A percentile compares a stretch with the other conserved stretches of the same genome.
phyloP scores from a whole-genome alignment of 1,140 invertebrate species.

The Lordiphosa mommai region DNA sequence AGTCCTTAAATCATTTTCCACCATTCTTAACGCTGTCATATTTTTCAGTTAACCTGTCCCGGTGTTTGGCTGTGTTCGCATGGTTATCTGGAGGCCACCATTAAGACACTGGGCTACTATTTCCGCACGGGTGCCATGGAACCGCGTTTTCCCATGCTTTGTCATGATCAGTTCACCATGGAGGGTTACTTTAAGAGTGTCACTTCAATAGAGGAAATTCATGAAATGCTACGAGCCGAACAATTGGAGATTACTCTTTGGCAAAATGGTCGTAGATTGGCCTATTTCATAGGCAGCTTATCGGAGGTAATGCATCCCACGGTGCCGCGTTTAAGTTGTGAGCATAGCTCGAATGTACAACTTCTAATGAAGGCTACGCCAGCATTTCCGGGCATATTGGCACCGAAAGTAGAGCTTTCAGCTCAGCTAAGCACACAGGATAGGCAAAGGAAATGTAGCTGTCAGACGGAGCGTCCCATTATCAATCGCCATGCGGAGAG shows the following conservation, averaged over 20 bases:
- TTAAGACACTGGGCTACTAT: conserved; percentile 74
- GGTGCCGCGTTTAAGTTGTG: conserved; percentile 52
- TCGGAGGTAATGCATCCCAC: conserved; percentile 59
- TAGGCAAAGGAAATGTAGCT: conserved; percentile 20
- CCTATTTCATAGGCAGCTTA: conserved; percentile 60
- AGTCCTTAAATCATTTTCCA: background rate
- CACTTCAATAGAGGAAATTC: conserved; percentile 43
- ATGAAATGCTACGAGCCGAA: conserved; percentile 48
- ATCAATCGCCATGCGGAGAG: conserved; percentile 42
- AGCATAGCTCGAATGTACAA: conserved; percentile 57
- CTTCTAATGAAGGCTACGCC: conserved; percentile 70
- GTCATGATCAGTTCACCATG: conserved; percentile 73
- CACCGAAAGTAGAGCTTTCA: conserved; percentile 67
- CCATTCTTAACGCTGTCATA: background rate
- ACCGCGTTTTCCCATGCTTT: conserved; percentile 69
- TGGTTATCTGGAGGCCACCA: conserved; percentile 67
- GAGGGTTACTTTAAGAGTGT: conserved; percentile 70
- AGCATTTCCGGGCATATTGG: conserved; percentile 70
- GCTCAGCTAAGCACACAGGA: conserved; percentile 46
- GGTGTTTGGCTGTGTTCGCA: conserved; percentile 77
- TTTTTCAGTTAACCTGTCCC: conserved; percentile 67
- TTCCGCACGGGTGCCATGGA: conserved; percentile 76
- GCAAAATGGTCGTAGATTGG: conserved; percentile 70
- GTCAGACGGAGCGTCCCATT: background rate
- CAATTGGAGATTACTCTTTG: conserved; percentile 69